A percentile compares a stretch with the other conserved stretches of the same genome.
phyloP scores from a whole-genome alignment of 2,888 invertebrate species.

The Acanthacorydalis orientalis region DNA sequence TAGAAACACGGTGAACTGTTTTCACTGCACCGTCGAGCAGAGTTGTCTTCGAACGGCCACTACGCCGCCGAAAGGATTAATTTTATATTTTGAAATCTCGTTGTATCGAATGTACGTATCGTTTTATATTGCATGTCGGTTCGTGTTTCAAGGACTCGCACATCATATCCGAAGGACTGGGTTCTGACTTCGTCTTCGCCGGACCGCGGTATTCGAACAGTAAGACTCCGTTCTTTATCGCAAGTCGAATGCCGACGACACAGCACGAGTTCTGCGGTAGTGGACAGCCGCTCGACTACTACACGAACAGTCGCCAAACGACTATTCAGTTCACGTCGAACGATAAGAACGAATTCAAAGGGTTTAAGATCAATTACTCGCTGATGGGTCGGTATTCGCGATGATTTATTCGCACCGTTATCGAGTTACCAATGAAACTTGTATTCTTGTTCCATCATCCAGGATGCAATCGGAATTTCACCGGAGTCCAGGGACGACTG shows the following conservation, averaged over 20 bases:
- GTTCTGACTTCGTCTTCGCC: constrained; percentile 21
- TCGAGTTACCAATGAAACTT: neutral
- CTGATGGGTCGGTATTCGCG: constrained; percentile 29
- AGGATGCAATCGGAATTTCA: constrained; percentile 58
- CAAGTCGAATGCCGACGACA: constrained; percentile 15
- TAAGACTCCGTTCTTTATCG: constrained; percentile 13
- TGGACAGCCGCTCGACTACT: constrained; percentile 30
- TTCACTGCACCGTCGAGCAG: too few species aligned
- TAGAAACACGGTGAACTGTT: too few species aligned
- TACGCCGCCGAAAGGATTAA: too few species aligned
- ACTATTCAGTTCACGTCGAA: constrained; percentile 33
- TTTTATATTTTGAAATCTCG: too few species aligned
- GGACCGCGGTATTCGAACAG: constrained; percentile 10
- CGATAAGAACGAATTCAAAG: constrained; percentile 28
- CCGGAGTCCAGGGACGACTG: constrained; percentile 51
- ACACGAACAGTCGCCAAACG: constrained; percentile 24
- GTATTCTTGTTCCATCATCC: constrained; percentile 5
- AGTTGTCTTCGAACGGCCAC: too few species aligned
- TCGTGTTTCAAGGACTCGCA: constrained; percentile 15
- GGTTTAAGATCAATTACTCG: constrained; percentile 47
- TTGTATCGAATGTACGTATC: too few species aligned
- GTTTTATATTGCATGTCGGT: too few species aligned
- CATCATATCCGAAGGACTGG: constrained; percentile 26
- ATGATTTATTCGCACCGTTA: constrained; percentile 15
- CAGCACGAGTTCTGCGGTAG: constrained; percentile 34